Base-by-base conservation (phyloP, 2,797 vertebrate species). In the Luscinia luscinia region DNA sequence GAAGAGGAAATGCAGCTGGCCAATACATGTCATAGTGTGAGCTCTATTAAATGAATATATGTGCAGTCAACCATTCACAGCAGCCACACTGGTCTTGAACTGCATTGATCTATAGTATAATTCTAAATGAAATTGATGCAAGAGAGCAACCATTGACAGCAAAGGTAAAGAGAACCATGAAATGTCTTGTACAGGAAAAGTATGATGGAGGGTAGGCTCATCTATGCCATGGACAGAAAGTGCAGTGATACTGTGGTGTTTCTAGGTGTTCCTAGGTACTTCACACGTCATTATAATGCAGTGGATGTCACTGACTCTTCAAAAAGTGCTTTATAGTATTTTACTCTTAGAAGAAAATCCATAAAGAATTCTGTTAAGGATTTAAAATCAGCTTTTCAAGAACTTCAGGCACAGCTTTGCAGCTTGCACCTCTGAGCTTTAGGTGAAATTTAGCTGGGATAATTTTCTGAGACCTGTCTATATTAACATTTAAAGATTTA, bases 41-140 rank as follows among this genome's bases (percentile, higher is more conserved):
- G 97, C 96, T 95, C 96, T 97, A 87, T 97, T 97, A 96, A 97
- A 96, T 96, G 97, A 96, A 96, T 95, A 89, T 96, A 94, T 96
- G 97, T 97, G 95, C 97, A 96, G 97, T 91, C 94, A 96, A 92
- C 94, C 97, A 90, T 97, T 95, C 96, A 95, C 82, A 85, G 87
- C 95, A 97, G 97, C 98, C 97, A 97, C 97, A 97, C 97, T 98
- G 98, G 98, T 98, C 98, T 97, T 98, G 98, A 98, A 98, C 98
- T 98, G 97, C 98, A 98, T 99, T 97, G 98, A 98, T 99, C 98
- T 97, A 95, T 98, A 96, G 98, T 98, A 98, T 99, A 98, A 98
- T 99, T 99, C 98, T 98, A 98, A 98, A 98, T 98, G 97, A 98
- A 99, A 98, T 97, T 98, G 98, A 99, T 99, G 98, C 98, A 98